These are phyloP conservation scores for Mongoloraphidia duomilia DNA, from an alignment of 2,888 invertebrate species.

Conservation along the genomic window DNA sequence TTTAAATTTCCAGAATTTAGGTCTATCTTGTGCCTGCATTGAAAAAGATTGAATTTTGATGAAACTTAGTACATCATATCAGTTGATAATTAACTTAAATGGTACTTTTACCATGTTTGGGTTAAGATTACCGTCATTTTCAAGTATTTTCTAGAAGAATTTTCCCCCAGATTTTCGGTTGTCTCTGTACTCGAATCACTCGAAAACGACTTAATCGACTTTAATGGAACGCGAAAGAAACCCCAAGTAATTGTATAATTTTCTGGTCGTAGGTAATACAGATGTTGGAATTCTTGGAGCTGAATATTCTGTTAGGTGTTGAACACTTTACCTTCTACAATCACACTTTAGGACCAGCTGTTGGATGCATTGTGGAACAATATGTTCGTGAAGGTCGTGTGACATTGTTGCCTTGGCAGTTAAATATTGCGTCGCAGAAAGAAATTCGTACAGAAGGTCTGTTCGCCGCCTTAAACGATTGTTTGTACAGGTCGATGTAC, in stretches of 20 bases:
- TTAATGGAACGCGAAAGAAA: not conserved
- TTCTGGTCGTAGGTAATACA: conserved; percentile 43
- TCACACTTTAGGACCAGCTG: conserved; percentile 67
- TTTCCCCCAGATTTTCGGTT: not conserved
- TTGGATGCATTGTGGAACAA: conserved; percentile 59
- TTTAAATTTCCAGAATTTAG: too few species aligned
- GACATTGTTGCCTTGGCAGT: conserved; percentile 66
- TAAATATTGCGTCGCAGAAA: conserved; percentile 73
- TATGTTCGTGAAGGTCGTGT: conserved; percentile 43
- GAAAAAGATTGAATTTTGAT: too few species aligned
- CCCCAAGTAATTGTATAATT: not conserved
- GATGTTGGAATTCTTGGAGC: conserved; percentile 78
- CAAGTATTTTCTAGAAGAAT: too few species aligned
- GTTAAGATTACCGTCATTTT: too few species aligned
- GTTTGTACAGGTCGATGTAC: conserved; percentile 82
- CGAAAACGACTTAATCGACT: too few species aligned
- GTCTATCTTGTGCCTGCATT: too few species aligned
- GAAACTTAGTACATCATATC: too few species aligned
- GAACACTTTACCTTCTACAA: conserved; percentile 85
- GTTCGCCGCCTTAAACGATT: conserved; percentile 87
- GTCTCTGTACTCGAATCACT: not conserved
- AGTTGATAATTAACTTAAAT: too few species aligned
- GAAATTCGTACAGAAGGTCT: conserved; percentile 87
- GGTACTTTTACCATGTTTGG: too few species aligned
- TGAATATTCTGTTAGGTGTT: conserved; percentile 70